Evolutionary conservation across 2,113 vertebrate species (phyloP), one percentile per base, ranked within the genome.

Genomic region (Periophthalmus modestus): DNA sequence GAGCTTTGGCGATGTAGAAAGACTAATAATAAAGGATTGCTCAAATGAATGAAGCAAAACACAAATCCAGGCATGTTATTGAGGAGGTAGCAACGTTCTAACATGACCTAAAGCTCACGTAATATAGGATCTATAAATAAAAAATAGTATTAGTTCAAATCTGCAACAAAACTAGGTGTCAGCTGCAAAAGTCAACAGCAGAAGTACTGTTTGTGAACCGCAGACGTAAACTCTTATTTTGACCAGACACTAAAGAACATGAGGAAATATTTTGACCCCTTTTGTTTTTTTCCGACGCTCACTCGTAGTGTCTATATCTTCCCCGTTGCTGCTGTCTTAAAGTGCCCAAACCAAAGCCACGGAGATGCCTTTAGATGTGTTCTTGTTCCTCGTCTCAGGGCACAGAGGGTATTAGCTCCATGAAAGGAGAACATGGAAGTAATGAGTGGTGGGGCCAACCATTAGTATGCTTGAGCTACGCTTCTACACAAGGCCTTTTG

Each of bases 401-500:
- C 94, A 91, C 91, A 82, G 89, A 91, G 92, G 92, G 95, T 95
- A 96, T 97, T 95, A 96, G 96, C 95, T 97, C 96, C 91, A 94
- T 98, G 96, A 95, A 96, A 93, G 81, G 93, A 93, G 92, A 91
- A 91, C 95, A 95, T 94, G 94, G 94, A 96, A 95, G 94, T 97
- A 98, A 98, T 97, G 95, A 98, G 94, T 85, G 70, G 93, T 94
- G 92, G 94, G 78, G 87, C 93, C 91, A 95, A 90, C 92, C 95
- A 97, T 97, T 97, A 96, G 94, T 94, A 96, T 96, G 95, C 95
- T 94, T 96, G 95, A 96, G 95, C 95, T 95, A 92, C 57, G 93
- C 90, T 95, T 95, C 95, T 95, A 96, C 96, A 94, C 96, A 94
- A 95, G 94, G 86, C 87, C 91, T 91, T 92, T 95, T 95, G 94